Evolutionary conservation across 2,888 invertebrate species (phyloP), one percentile per base, ranked within the genome.

Genomic region (Reticulitermes lucifugus): DNA sequence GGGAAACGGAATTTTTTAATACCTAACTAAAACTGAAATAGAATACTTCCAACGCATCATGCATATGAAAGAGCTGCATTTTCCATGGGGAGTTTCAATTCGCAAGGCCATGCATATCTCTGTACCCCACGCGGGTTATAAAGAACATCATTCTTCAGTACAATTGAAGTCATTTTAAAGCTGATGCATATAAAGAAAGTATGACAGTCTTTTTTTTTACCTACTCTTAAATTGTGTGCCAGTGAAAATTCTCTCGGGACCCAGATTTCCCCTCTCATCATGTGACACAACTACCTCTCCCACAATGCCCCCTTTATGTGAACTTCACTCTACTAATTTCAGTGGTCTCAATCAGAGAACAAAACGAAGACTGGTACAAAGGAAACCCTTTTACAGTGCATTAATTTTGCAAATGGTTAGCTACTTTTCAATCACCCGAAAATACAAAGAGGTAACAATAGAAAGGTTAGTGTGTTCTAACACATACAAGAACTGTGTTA

Each of bases 331-430:
- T 25, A 25, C 65, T 65, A 65, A 65, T 65, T 65, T 25, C 65
- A 6, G n/a, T 65, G 65, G 65, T 25, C 65, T 65, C 65, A 65
- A 65, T 65, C 65, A n/a, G n/a, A 65, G 65, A 65, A 65, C 65
- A 65, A 65, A 65, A 65, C 5, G 65, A 25, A 25, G n/a, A 25
- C n/a, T 25, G n/a, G n/a, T 65, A 25, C 65, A 65, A 65, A 65
- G 25, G 65, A 65, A 65, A 65, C 25, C 65, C 65, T 65, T 65
- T 65, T 65, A 65, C 65, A 65, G 65, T 9, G 65, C 65, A 65
- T 65, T 65, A 65, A 65, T 65, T n/a, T 65, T 65, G n/a, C 65
- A 65, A 25, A 65, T 25, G 65, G n/a, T 25, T 14, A 18, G 25
- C 65, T 65, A 65, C 65, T 65, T 65, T 65, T 65, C 65, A 65